A percentile compares a stretch with the other conserved stretches of the same genome.
These are phyloP conservation scores for Periophthalmus modestus DNA, from an alignment of 2,113 vertebrate species.

Conservation along the genomic window DNA sequence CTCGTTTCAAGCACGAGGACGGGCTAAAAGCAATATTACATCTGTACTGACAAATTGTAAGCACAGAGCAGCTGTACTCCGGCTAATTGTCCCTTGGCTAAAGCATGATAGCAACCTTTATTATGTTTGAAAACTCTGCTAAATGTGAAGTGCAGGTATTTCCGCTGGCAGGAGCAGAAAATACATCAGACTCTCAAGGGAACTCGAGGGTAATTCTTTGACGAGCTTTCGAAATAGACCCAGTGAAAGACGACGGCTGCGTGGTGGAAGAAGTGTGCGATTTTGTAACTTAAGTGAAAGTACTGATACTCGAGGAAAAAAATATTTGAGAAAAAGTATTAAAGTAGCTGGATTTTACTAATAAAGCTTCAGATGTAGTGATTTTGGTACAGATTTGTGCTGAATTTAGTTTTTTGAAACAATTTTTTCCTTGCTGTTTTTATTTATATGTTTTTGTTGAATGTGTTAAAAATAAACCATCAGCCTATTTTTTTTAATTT, in stretches of 20 bases:
- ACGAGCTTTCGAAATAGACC: not conserved
- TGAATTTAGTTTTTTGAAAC: no score
- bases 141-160: constrained; percentile 34
- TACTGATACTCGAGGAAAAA: no score
- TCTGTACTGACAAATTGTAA: constrained; percentile 35
- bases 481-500: no score
- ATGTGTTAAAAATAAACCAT: no score
- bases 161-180: constrained; percentile 25
- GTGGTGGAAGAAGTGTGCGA: no score
- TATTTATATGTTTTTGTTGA: no score
- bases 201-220: not conserved
- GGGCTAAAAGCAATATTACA: constrained; percentile 44
- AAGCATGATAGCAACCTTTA: constrained; percentile 42
- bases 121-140: constrained; percentile 39
- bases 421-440: no score
- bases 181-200: constrained; percentile 21
- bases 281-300: no score
- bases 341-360: no score
- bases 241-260: not conserved
- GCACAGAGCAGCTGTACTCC: constrained; percentile 60
- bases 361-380: no score
- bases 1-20: constrained; percentile 51
- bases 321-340: no score
- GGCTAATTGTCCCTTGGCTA: constrained; percentile 24
- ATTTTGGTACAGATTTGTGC: no score